Conservation (phyloP, 1,140 invertebrate species). For the Oreohelix idahoensis region DNA sequence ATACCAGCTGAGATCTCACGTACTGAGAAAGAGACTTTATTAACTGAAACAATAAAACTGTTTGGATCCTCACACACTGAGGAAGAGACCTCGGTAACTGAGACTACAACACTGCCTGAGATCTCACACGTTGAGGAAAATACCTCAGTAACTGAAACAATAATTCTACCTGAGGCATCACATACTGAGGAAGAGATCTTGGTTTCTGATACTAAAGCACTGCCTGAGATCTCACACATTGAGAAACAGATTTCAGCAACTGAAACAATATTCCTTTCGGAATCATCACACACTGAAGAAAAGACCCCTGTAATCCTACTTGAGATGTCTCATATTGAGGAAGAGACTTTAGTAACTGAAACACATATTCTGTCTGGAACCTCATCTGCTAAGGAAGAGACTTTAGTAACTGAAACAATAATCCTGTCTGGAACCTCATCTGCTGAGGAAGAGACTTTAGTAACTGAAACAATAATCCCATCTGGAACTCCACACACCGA, state of each 20-base stretch:
- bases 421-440: too few species aligned
- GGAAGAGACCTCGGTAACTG: neutral
- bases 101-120: neutral
- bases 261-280: too few species aligned
- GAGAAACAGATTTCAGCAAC: neutral
- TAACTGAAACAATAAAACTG: too few species aligned
- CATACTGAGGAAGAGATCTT: neutral
- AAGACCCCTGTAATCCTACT: neutral
- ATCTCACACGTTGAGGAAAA: neutral
- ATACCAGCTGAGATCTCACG: too few species aligned
- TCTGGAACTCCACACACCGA: too few species aligned
- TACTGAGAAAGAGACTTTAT: too few species aligned
- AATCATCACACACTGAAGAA: too few species aligned
- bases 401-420: too few species aligned
- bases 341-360: neutral
- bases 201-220: neutral
- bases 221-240: neutral
- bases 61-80: neutral
- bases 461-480: too few species aligned
- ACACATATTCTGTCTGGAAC: too few species aligned
- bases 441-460: too few species aligned
- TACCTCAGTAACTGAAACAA: neutral
- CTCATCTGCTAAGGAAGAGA: too few species aligned
- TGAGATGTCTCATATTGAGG: neutral
- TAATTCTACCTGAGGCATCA: neutral